Evolutionary conservation across 64 coral and sea anemone genomes (phyloP), one percentile per base, ranked within the genome.

Genomic region (Montipora capricornis): DNA sequence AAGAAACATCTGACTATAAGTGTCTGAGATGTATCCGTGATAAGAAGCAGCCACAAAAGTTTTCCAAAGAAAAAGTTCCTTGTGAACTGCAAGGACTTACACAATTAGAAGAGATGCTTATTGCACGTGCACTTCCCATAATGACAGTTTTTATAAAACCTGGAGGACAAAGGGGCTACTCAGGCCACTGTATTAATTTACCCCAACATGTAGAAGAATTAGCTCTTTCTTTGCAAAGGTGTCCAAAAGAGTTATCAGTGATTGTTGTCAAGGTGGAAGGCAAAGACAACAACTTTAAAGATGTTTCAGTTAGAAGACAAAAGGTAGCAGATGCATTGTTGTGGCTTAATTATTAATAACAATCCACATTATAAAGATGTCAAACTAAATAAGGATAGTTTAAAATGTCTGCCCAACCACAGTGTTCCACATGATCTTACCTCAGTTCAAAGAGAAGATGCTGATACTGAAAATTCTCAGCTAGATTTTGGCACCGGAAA

Each of bases 351-450:
- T n/a, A n/a, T 80, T 70, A 15, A 64, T 48, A 90, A 90, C 60
- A 90, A 90, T 78, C 88, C 75, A 79, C 66, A 88, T 76, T 89
- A 89, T 75, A 89, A 58, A 37, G 88, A 58, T 22, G 24, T 89
- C 60, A 60, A 78, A 46, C 60, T 90, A 5, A 46, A 90, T 90
- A 49, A 66, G 57, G 10, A 78, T 49, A 50, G 75, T 53, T 90
- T 90, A 37, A 78, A 90, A 47, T 45, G 20, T 78, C 80, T 90
- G 45, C 88, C 88, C 80, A 52, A 64, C 5, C 57, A 90, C 80
- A 75, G 60, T 79, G 76, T 90, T 61, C 88, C 76, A 60, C 22
- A 53, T 62, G 88, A 78, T 67, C 74, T 90, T 60, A 8, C 78
- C 37, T 64, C 55, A 29, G 88, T 90, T 78, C 75, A 90, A 79